Percentiles rank a stretch among this genome's conserved stretches.
These are phyloP conservation scores for Melanophora roralis DNA, from an alignment of 2,888 invertebrate species.

Conservation along the genomic window DNA sequence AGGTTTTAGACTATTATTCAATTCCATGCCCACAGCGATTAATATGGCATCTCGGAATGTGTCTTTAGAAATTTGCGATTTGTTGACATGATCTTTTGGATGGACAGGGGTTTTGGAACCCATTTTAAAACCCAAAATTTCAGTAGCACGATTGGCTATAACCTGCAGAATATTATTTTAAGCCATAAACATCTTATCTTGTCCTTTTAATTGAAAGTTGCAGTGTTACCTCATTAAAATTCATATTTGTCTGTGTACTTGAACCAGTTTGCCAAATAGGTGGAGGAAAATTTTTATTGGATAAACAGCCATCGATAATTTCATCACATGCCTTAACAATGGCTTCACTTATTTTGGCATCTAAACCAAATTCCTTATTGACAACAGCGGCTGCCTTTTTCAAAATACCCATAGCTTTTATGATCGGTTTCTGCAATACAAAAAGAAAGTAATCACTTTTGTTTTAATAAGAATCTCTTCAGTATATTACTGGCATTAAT, in stretches of 20 bases:
- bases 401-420: conserved; percentile 94
- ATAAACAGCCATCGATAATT: conserved; percentile 92
- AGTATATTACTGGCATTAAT: conserved; percentile 90
- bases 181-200: no score
- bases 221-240: conserved; percentile 90
- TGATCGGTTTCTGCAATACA: conserved; percentile 85
- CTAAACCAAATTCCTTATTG: conserved; percentile 93
- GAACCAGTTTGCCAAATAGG: conserved; percentile 99
- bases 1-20: conserved; percentile 88
- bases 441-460: no score
- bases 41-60: conserved; percentile 99
- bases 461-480: background rate
- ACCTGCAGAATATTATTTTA: conserved; percentile 45
- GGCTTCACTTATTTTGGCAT: conserved; percentile 89
- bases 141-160: conserved; percentile 91
- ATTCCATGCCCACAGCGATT: conserved; percentile 93
- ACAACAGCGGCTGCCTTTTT: conserved; percentile 97
- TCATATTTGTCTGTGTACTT: conserved; percentile 99
- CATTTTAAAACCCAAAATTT: conserved; percentile 89
- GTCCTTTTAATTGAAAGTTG: background rate
- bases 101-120: conserved; percentile 97
- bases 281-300: conserved; percentile 92
- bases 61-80: conserved; percentile 98
- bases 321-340: conserved; percentile 94
- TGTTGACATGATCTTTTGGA: conserved; percentile 99